Percentiles rank a stretch among this genome's conserved stretches.
Evolutionary conservation across 2,888 invertebrate species (phyloP).

Genomic region (Eudemis profundana): DNA sequence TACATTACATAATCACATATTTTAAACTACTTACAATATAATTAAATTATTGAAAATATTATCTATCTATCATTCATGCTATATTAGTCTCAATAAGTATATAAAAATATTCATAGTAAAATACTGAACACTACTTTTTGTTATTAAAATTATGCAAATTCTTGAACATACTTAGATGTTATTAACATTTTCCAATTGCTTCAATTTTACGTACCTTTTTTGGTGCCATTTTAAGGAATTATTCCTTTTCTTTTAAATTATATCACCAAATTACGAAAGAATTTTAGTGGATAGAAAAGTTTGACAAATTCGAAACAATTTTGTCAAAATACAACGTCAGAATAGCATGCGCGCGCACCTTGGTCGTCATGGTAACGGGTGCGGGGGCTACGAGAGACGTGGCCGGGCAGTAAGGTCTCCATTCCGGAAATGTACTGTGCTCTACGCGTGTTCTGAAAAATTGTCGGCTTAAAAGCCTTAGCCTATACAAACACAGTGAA

Average conservation of each 20-base stretch:
- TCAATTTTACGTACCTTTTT: slow-evolving; percentile 70
- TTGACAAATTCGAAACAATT: slow-evolving; percentile 65
- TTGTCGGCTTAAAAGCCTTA: not conserved
- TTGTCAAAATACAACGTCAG: slow-evolving; percentile 55
- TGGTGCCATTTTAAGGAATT: slow-evolving; percentile 65
- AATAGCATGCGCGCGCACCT: slow-evolving; percentile 74
- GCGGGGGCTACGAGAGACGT: slow-evolving; percentile 53
- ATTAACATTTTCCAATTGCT: not conserved
- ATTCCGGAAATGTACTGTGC: slow-evolving; percentile 29
- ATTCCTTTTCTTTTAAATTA: slow-evolving; percentile 15
- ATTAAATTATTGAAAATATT: not conserved
- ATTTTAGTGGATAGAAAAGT: slow-evolving; percentile 58
- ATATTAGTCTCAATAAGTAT: not conserved
- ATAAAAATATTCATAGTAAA: not conserved
- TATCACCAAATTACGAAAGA: slow-evolving; percentile 44
- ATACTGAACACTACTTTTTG: not conserved
- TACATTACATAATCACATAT: slow-evolving; percentile 33
- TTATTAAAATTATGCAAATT: not conserved
- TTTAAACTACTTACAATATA: slow-evolving; percentile 4
- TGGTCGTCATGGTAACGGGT: slow-evolving; percentile 67
- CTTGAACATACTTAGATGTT: not conserved
- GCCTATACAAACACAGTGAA: not conserved
- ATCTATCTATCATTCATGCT: not conserved
- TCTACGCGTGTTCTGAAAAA: slow-evolving; percentile 5
- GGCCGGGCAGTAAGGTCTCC: slow-evolving; percentile 19